phyloP scores from a whole-genome alignment of 2,113 vertebrate species.

The Leptodactylus fuscus region DNA sequence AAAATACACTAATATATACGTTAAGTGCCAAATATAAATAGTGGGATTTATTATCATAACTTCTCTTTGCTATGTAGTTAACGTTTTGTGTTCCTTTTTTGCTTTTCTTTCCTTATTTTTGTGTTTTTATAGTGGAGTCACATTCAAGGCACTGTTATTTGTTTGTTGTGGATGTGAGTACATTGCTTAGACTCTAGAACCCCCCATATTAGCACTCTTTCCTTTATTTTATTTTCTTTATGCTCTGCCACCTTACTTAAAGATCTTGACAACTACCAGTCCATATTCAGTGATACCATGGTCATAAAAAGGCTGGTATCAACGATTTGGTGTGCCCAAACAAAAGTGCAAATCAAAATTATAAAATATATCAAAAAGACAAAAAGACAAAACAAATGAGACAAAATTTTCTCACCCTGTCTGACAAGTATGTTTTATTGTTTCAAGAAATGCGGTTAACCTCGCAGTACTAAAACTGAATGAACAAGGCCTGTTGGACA shows the following conservation, averaged over 20 bases:
- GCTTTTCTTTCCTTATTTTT: slow-evolving; percentile 88
- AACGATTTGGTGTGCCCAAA: slow-evolving; percentile 76
- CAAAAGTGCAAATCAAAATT: slow-evolving; percentile 72
- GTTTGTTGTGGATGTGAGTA: slow-evolving; percentile 98
- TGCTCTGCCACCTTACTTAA: slow-evolving; percentile 94
- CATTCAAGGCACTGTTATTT: slow-evolving; percentile 96
- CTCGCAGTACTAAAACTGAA: slow-evolving; percentile 99
- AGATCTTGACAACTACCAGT: slow-evolving; percentile 79
- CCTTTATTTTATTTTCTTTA: slow-evolving; percentile 91
- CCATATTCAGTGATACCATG: slow-evolving; percentile 74
- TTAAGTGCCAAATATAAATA: slow-evolving; percentile 66
- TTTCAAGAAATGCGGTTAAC: slow-evolving; percentile 99
- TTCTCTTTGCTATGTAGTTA: slow-evolving; percentile 84
- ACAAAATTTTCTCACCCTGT: slow-evolving; percentile 93
- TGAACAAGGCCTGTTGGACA: slow-evolving; percentile 99
- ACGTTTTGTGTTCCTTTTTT: slow-evolving; percentile 91
- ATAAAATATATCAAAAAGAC: slow-evolving; percentile 67
- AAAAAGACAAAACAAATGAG: slow-evolving; percentile 73
- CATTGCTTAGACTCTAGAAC: slow-evolving; percentile 89
- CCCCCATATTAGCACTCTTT: slow-evolving; percentile 92
- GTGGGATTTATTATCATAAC: slow-evolving; percentile 62
- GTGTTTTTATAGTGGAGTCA: slow-evolving; percentile 87
- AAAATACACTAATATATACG: neutral
- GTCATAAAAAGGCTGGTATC: slow-evolving; percentile 78
- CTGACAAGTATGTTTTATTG: slow-evolving; percentile 99